Evolutionary conservation across 2,113 vertebrate genomes (phyloP).

Genomic region (Eptesicus fuscus): DNA sequence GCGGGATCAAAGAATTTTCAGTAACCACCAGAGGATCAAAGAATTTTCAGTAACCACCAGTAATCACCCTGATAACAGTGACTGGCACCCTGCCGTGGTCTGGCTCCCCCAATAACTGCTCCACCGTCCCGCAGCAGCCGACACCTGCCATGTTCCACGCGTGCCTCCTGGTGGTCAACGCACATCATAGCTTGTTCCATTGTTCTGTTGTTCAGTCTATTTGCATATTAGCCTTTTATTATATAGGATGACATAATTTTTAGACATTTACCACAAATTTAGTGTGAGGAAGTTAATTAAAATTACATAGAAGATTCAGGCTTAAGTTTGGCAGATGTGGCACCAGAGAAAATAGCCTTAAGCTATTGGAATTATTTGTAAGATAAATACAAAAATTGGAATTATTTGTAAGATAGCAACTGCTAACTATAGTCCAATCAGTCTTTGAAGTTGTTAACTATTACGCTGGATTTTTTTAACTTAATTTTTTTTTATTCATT

Average conservation of each 20-base stretch:
- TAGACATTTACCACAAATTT: background rate
- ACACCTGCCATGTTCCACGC: too few species aligned
- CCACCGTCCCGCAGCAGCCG: too few species aligned
- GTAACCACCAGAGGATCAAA: too few species aligned
- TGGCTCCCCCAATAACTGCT: too few species aligned
- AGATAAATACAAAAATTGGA: background rate
- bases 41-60: too few species aligned
- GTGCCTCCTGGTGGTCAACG: too few species aligned
- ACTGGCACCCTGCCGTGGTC: too few species aligned
- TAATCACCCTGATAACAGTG: too few species aligned
- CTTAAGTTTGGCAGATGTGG: background rate
- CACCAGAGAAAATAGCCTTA: background rate
- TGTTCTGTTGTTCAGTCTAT: too few species aligned
- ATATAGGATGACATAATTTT: background rate
- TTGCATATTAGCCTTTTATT: too few species aligned
- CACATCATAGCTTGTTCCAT: too few species aligned
- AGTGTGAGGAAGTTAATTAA: background rate
- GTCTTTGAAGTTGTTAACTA: background rate
- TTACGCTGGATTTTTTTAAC: background rate
- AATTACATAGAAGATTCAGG: background rate
- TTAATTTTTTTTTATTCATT: background rate
- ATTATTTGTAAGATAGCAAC: background rate
- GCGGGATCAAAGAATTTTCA: too few species aligned
- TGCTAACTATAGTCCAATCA: background rate
- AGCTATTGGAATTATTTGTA: background rate